A percentile compares a stretch with the other conserved stretches of the same genome.
These are phyloP conservation scores for Xenopus tropicalis DNA, from an alignment of 2,113 vertebrate genomes.

Conservation along the genomic window DNA sequence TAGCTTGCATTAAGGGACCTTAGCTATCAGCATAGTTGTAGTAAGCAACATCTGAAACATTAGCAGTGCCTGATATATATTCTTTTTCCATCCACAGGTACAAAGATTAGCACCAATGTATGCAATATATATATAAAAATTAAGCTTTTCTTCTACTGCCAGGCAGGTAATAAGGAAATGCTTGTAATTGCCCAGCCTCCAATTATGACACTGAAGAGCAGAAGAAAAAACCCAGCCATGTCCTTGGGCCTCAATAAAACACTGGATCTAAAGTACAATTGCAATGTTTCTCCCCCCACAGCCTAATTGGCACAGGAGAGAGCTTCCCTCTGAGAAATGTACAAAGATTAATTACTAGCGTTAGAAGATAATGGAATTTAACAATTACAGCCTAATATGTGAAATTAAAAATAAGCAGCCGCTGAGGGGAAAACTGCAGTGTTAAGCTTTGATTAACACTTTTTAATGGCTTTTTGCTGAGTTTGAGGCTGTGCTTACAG, in stretches of 20 bases:
- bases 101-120: too few species aligned
- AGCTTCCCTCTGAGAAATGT: slow-evolving; percentile 41
- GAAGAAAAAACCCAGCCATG: neutral
- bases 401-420: slow-evolving; percentile 31
- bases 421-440: slow-evolving; percentile 31
- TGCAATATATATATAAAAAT: neutral
- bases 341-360: slow-evolving; percentile 40
- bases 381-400: slow-evolving; percentile 26
- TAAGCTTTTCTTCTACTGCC: neutral
- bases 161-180: slow-evolving; percentile 16
- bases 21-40: too few species aligned
- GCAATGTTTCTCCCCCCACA: slow-evolving; percentile 27
- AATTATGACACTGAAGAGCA: slow-evolving; percentile 26
- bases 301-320: slow-evolving; percentile 25
- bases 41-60: too few species aligned
- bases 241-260: slow-evolving; percentile 30
- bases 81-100: too few species aligned
- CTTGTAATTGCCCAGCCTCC: neutral
- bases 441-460: slow-evolving; percentile 41
- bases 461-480: slow-evolving; percentile 40
- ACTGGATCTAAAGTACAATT: slow-evolving; percentile 12
- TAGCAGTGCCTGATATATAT: too few species aligned
- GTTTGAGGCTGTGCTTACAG: slow-evolving; percentile 19
- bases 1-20: too few species aligned
- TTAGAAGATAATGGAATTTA: slow-evolving; percentile 44